Conservation (phyloP, 35 echinoderm and acorn worm species). For the Patiria miniata region DNA sequence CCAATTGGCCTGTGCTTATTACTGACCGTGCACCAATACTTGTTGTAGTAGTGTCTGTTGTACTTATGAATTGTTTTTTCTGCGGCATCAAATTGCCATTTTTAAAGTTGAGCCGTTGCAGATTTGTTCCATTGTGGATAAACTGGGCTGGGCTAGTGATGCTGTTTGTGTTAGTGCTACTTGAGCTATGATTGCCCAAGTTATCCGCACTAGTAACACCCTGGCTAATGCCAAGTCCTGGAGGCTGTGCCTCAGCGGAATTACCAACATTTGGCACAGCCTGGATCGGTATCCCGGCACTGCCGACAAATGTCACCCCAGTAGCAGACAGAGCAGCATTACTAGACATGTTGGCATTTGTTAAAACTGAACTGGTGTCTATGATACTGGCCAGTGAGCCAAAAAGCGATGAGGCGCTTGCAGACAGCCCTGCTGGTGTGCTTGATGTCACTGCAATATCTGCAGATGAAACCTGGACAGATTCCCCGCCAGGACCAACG, state of each 20-base stretch:
- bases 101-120: not conserved
- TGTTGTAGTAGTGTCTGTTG: not conserved
- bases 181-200: not conserved
- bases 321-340: not conserved
- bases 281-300: too few species aligned
- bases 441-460: not conserved
- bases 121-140: conserved; percentile 10
- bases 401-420: conserved; percentile 31
- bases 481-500: not conserved
- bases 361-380: conserved; percentile 20
- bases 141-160: not conserved
- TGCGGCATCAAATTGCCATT: not conserved
- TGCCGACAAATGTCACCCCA: not conserved
- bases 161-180: not conserved
- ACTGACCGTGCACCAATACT: not conserved
- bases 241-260: too few species aligned
- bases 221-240: too few species aligned
- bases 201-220: too few species aligned
- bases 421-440: conserved; percentile 31
- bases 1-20: not conserved
- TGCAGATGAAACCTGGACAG: not conserved
- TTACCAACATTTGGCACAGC: too few species aligned
- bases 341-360: not conserved
- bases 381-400: conserved; percentile 50
- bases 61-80: not conserved